These are phyloP conservation scores for Spilogale gracilis DNA, from an alignment of 2,113 vertebrate genomes.

Conservation along the genomic window DNA sequence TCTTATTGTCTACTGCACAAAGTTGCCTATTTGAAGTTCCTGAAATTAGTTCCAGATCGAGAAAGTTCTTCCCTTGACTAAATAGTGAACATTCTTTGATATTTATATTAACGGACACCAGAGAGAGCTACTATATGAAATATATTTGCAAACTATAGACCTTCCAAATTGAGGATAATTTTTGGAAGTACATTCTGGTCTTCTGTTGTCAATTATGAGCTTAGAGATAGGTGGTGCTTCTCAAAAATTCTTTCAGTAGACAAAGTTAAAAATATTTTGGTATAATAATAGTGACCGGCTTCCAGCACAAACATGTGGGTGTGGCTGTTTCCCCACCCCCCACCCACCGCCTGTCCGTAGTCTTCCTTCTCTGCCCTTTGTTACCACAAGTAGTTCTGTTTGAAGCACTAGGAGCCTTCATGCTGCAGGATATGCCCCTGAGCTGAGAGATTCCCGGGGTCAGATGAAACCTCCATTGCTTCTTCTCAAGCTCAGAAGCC, in stretches of 20 bases:
- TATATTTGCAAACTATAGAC: neutral
- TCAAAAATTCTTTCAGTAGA: neutral
- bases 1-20: neutral
- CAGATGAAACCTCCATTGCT: neutral
- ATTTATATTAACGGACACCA: neutral
- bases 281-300: neutral
- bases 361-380: neutral
- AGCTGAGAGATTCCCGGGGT: neutral
- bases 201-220: neutral
- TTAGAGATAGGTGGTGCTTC: neutral
- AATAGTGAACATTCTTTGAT: neutral
- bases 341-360: accelerated
- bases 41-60: neutral
- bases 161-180: conserved; percentile 27
- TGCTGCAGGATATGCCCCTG: neutral
- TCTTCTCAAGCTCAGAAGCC: neutral
- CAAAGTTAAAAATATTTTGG: neutral
- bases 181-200: neutral
- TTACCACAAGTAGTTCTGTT: neutral
- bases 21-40: neutral
- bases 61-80: neutral
- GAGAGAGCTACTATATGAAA: neutral
- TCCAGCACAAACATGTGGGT: neutral
- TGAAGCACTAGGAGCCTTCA: neutral
- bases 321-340: neutral